Evolutionary conservation across 2,888 invertebrate species (phyloP).

Genomic region (Trypoxylon attenuatum): DNA sequence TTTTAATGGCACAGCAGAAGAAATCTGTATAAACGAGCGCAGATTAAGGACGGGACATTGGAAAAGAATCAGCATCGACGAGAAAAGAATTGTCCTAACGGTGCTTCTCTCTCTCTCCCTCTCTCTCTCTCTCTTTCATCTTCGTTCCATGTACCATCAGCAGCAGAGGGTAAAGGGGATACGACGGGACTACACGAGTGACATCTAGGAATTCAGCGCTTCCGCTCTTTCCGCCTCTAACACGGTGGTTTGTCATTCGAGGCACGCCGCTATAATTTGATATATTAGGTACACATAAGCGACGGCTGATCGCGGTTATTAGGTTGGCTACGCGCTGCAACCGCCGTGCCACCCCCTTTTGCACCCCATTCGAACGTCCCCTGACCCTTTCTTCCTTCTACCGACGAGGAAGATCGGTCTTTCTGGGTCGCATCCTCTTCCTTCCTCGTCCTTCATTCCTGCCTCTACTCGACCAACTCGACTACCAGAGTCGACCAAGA

Average conservation of each 20-base stretch:
- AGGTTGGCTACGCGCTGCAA: slow-evolving; percentile 68
- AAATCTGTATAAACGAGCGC: slow-evolving; percentile 13
- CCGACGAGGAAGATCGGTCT: too few relatives aligned
- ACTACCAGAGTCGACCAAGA: too few relatives aligned
- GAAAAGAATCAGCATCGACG: background rate
- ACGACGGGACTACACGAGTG: background rate
- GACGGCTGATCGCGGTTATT: slow-evolving; percentile 73
- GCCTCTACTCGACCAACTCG: too few relatives aligned
- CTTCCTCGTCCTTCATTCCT: too few relatives aligned
- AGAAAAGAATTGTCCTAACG: too few relatives aligned
- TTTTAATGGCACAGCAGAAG: slow-evolving; percentile 14
- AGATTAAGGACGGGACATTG: background rate
- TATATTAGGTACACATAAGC: slow-evolving; percentile 72
- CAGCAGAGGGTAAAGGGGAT: slow-evolving; percentile 4
- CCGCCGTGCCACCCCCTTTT: slow-evolving; percentile 47
- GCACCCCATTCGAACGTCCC: slow-evolving; percentile 54
- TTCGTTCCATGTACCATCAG: too few relatives aligned
- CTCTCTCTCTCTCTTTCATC: too few relatives aligned
- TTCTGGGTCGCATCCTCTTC: too few relatives aligned
- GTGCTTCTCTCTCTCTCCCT: too few relatives aligned
- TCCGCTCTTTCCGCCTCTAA: slow-evolving; percentile 40
- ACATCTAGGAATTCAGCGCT: slow-evolving; percentile 31
- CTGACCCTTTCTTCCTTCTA: slow-evolving; percentile 52
- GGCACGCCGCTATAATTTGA: slow-evolving; percentile 71
- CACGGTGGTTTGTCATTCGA: slow-evolving; percentile 62